phyloP scores from a whole-genome alignment of 1,140 invertebrate genomes.

The Eupeodes corollae region DNA sequence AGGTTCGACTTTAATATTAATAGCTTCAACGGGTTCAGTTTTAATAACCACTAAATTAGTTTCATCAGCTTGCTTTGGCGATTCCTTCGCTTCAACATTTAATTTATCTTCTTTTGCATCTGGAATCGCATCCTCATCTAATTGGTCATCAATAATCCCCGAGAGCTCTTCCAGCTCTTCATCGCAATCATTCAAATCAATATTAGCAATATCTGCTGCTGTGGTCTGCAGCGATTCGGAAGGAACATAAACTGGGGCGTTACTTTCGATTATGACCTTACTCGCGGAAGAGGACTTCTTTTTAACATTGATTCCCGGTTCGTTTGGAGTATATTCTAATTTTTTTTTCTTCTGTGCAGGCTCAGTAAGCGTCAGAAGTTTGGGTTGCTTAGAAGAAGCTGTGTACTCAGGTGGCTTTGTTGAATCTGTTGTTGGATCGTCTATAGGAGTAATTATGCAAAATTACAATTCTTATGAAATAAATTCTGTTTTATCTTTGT shows the following conservation, averaged over 20 bases:
- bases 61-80: conserved; percentile 15
- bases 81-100: conserved; percentile 5
- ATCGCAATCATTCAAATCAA: conserved; percentile 8
- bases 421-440: conserved; percentile 12
- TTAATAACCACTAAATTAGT: no score
- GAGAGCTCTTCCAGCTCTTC: conserved; percentile 8
- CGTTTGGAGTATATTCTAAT: conserved; percentile 30
- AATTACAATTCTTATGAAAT: conserved; percentile 16
- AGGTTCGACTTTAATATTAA: conserved; percentile 32
- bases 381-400: conserved; percentile 13
- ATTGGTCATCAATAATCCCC: conserved; percentile 1
- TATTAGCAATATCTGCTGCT: background rate
- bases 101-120: background rate
- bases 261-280: conserved; percentile 2
- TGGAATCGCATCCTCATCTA: conserved; percentile 2
- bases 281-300: conserved; percentile 18
- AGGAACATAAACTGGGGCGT: conserved; percentile 39
- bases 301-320: conserved; percentile 25
- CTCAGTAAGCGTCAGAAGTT: conserved; percentile 26
- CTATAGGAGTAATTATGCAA: no score
- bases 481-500: background rate
- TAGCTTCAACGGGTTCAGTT: no score
- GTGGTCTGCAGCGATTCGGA: conserved; percentile 15
- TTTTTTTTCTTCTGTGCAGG: conserved; percentile 18
- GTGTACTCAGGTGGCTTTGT: conserved; percentile 18